These are phyloP conservation scores for Ceuthmochares aereus DNA, from an alignment of 2,113 vertebrate genomes.

Conservation along the genomic window DNA sequence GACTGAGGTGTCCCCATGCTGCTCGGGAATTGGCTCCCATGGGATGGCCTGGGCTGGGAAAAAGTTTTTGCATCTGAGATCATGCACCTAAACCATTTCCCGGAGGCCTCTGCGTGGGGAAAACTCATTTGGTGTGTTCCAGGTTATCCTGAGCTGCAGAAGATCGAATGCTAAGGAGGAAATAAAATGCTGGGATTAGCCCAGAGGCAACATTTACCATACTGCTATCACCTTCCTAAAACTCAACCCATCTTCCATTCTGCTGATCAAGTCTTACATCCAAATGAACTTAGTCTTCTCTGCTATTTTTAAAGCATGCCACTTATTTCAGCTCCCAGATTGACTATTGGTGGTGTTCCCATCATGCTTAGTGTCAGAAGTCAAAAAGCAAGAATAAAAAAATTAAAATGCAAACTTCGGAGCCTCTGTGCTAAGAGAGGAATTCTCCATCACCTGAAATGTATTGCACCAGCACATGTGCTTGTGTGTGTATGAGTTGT, in stretches of 20 bases:
- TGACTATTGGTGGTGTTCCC: neutral
- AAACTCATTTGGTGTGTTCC: neutral
- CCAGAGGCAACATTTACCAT: neutral
- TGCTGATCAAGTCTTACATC: neutral
- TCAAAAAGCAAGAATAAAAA: neutral
- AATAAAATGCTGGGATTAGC: neutral
- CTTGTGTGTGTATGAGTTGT: neutral
- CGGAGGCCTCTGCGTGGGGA: neutral
- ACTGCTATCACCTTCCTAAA: neutral
- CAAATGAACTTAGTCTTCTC: neutral
- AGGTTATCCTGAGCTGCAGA: neutral
- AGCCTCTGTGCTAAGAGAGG: neutral
- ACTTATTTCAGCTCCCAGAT: neutral
- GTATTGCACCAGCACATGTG: neutral
- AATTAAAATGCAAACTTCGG: neutral
- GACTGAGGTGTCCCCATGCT: neutral
- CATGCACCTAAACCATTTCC: neutral
- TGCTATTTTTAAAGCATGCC: neutral
- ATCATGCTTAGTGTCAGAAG: neutral
- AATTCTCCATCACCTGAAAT: neutral
- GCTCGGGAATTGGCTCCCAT: neutral
- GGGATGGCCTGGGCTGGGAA: neutral
- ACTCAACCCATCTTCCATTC: neutral
- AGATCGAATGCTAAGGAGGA: accelerated
- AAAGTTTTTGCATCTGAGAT: neutral